These are phyloP conservation scores for Mya arenaria DNA, from an alignment of 1,140 invertebrate species.

Conservation along the genomic window DNA sequence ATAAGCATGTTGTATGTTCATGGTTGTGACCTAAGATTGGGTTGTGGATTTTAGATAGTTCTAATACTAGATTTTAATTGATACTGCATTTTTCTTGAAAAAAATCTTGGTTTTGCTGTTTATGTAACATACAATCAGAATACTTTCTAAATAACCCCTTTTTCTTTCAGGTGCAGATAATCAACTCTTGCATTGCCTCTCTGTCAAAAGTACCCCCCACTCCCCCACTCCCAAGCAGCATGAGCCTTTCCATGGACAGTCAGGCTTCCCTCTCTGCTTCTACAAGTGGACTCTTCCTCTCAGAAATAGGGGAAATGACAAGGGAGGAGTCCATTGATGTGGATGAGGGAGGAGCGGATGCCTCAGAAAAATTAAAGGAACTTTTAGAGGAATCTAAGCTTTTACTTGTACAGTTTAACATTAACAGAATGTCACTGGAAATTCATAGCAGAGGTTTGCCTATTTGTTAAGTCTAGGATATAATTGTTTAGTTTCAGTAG, in stretches of 20 bases:
- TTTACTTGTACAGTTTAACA: conserved; percentile 92
- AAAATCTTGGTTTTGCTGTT: too few relatives aligned
- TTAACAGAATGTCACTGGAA: conserved; percentile 94
- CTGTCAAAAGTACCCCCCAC: conserved; percentile 1
- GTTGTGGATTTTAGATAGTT: too few relatives aligned
- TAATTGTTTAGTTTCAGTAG: too few relatives aligned
- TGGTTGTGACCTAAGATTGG: too few relatives aligned
- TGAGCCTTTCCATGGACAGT: too few relatives aligned
- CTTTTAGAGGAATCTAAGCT: conserved; percentile 84
- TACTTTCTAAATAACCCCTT: too few relatives aligned
- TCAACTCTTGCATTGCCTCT: conserved; percentile 33
- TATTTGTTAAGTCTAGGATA: too few relatives aligned
- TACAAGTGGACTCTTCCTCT: conserved; percentile 20
- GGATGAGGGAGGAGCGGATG: conserved; percentile 16
- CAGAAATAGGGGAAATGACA: conserved; percentile 19
- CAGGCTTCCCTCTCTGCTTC: conserved; percentile 4
- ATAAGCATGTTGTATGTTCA: too few relatives aligned
- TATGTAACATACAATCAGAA: too few relatives aligned
- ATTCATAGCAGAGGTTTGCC: conserved; percentile 82
- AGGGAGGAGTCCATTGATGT: background rate
- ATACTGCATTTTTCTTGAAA: too few relatives aligned
- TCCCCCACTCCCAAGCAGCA: background rate
- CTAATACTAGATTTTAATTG: too few relatives aligned
- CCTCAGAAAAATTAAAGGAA: conserved; percentile 60
- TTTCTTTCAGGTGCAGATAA: conserved; percentile 29